Percentiles rank a stretch among this genome's conserved stretches.
Evolutionary conservation across 1,140 invertebrate species (phyloP).

Genomic region (Lineus longissimus): DNA sequence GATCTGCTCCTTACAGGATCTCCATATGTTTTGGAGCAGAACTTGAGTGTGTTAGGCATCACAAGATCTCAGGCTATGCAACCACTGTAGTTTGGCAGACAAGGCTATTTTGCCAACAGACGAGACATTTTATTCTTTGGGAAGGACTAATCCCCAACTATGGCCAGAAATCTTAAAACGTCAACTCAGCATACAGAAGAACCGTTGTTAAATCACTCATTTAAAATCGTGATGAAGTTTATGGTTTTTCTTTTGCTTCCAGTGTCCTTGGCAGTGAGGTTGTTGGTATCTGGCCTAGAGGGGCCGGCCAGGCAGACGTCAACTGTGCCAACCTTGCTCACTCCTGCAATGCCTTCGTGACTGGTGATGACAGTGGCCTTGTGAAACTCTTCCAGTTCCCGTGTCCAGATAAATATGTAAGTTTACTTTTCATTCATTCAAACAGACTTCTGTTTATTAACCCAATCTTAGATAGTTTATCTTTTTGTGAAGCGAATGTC

Average conservation of each 20-base stretch:
- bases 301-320: conserved; percentile 44
- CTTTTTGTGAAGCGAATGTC: too few species aligned
- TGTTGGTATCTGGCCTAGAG: conserved; percentile 51
- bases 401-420: conserved; percentile 49
- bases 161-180: too few species aligned
- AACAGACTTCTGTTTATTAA: not conserved
- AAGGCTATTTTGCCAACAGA: too few species aligned
- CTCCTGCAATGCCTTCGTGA: conserved; percentile 46
- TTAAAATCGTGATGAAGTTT: not conserved
- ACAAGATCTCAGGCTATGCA: too few species aligned
- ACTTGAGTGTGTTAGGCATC: too few species aligned
- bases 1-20: too few species aligned
- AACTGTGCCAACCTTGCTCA: conserved; percentile 51
- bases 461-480: not conserved
- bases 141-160: too few species aligned
- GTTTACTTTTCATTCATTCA: conserved; percentile 16
- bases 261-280: conserved; percentile 52
- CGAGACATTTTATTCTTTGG: too few species aligned
- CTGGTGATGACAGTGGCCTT: conserved; percentile 53
- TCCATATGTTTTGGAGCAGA: too few species aligned
- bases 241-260: not conserved
- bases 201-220: too few species aligned
- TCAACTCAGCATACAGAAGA: too few species aligned
- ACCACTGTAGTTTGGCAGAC: too few species aligned
- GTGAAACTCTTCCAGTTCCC: conserved; percentile 53